Evolutionary conservation across 2,797 vertebrate genomes (phyloP).

Genomic region (Benthosema pterotum): DNA sequence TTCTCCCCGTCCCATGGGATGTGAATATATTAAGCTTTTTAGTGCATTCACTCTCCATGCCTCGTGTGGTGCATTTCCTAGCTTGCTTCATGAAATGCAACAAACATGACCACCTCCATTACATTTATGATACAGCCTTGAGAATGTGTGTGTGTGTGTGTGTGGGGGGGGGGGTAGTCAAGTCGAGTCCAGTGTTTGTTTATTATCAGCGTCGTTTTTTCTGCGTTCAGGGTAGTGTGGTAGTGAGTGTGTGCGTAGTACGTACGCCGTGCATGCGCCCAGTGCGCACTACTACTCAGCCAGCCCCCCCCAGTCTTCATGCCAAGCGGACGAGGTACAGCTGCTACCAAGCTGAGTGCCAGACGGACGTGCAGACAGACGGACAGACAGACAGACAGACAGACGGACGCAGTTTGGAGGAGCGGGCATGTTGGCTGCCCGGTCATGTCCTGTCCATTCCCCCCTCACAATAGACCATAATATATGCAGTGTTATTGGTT

Average conservation of each 20-base stretch:
- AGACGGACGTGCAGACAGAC: conserved; percentile 22
- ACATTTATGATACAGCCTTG: not conserved
- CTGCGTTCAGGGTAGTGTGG: conserved; percentile 1
- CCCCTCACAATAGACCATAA: conserved; percentile 10
- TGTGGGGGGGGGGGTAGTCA: no score
- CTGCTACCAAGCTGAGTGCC: conserved; percentile 41
- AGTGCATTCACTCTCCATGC: conserved; percentile 20
- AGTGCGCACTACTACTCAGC: not conserved
- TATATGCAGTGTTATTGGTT: conserved; percentile 20
- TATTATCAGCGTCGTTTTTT: conserved; percentile 6
- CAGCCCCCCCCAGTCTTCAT: not conserved
- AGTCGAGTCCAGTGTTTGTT: conserved; percentile 19
- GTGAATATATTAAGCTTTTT: conserved; percentile 36
- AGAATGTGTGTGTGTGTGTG: no score
- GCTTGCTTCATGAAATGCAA: not conserved
- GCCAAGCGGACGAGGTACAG: conserved; percentile 37
- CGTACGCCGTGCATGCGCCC: conserved; percentile 19
- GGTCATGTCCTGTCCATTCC: conserved; percentile 9
- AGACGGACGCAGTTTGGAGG: not conserved
- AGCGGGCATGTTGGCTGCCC: conserved; percentile 6
- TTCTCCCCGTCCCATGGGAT: conserved; percentile 33
- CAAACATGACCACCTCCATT: not conserved
- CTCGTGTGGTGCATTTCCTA: conserved; percentile 27
- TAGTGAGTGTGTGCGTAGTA: conserved; percentile 7
- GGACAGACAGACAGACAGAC: conserved; percentile 19